These are phyloP conservation scores for Chelonia mydas DNA, from an alignment of 2,797 vertebrate genomes.

Conservation along the genomic window DNA sequence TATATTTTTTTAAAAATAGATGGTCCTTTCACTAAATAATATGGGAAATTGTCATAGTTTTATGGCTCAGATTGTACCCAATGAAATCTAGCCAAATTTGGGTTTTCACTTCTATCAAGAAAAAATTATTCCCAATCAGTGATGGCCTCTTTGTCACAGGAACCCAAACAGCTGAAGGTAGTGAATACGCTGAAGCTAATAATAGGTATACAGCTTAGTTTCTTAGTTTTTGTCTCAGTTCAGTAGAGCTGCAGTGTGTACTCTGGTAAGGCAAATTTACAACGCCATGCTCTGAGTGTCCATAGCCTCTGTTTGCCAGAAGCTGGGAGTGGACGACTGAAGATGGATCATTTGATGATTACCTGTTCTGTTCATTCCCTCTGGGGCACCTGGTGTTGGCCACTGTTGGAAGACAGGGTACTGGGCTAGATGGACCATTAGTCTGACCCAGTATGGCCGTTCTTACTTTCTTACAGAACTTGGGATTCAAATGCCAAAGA, in stretches of 20 bases:
- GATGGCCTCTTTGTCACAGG: neutral
- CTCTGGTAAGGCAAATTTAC: neutral
- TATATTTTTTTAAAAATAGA: neutral
- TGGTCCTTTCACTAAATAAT: neutral
- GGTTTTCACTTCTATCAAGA: constrained; percentile 38
- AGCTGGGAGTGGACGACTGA: too few species aligned
- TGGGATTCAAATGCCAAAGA: neutral
- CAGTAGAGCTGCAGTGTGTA: neutral
- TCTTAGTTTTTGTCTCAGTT: neutral
- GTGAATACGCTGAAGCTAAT: neutral
- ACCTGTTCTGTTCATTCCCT: too few species aligned
- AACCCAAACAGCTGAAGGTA: neutral
- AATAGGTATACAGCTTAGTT: neutral
- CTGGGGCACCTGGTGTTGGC: too few species aligned
- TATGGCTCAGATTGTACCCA: constrained; percentile 32
- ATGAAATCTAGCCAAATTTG: constrained; percentile 41
- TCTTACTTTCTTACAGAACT: neutral
- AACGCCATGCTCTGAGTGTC: too few species aligned
- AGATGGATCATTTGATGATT: too few species aligned
- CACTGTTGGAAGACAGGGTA: too few species aligned
- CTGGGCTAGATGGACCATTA: too few species aligned
- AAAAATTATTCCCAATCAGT: neutral
- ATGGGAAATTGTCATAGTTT: neutral
- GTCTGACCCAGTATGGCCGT: too few species aligned
- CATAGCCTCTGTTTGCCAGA: too few species aligned